Evolutionary conservation across 1,140 invertebrate species (phyloP), one percentile per base, ranked within the genome.

Genomic region (Magallana gigas): DNA sequence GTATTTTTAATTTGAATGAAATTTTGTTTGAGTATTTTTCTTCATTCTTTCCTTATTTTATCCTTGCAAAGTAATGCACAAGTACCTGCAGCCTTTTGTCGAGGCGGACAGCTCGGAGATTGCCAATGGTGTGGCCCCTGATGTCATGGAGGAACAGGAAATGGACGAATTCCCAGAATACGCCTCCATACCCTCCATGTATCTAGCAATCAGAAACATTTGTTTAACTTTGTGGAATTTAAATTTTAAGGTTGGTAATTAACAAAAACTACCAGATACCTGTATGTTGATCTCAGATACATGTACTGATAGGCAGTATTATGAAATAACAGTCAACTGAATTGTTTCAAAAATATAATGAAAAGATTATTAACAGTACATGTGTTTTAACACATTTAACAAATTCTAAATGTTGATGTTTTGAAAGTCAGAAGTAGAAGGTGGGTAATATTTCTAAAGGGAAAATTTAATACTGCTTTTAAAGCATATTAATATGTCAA

Each of bases 201-300:
- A 95, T 90, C 91, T 96, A 56, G 95, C 94, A 36, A 84, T 96
- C 7, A 84, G 95, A 16, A 96, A 96, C 88, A 89, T 95, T 23
- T 91, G 95, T 84, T 84, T 96, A 18, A 91, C 95, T 29, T 82
- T 95, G 11, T 96, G 95, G 95, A 93, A 93, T 87, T 85, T 94
- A 23, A 94, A 95, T 91, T 93, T 92, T 29, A 95, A 95, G 92
- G 95, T 95, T 90, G 90, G 92, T 8, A n/a, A 7, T 83, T 8
- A 11, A 14, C 8, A 83, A 57, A 16, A 57, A 14, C 11, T n/a
- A n/a, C 36, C 23, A 48, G 16, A 80, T 8, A 48, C 18, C 2
- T 64, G 2, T 16, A 8, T 4, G 2, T 14, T 14, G 18, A 64
- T 16, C 18, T 64, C 62, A 64, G 7, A 18, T 64, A 64, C 14